phyloP scores from a whole-genome alignment of 2,797 vertebrate genomes.

The Varecia variegata region DNA sequence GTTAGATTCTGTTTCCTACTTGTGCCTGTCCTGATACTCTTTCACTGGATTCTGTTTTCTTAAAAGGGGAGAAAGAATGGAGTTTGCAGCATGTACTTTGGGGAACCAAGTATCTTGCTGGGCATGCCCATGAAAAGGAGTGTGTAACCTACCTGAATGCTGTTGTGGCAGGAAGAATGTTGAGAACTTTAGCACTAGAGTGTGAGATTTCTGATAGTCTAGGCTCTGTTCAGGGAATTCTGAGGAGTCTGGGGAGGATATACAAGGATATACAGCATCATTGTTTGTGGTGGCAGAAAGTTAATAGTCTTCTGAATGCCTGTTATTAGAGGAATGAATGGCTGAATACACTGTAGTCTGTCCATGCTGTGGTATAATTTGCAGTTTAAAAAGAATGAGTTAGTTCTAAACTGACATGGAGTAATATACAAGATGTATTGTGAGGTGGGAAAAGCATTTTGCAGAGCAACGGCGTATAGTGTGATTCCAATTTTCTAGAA shows the following conservation, averaged over 20 bases:
- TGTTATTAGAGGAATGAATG: not conserved
- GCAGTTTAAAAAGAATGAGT: not conserved
- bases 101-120: not conserved
- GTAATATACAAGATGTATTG: not conserved
- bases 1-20: not conserved
- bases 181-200: not conserved
- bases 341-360: not conserved
- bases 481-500: not conserved
- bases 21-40: not conserved
- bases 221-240: not conserved
- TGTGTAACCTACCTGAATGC: not conserved
- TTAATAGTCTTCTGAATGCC: not conserved
- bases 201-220: not conserved
- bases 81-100: not conserved
- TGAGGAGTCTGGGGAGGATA: not conserved
- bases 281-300: not conserved
- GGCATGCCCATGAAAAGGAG: not conserved
- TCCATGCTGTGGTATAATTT: not conserved
- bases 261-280: not conserved
- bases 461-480: rapidly evolving
- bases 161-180: not conserved
- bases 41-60: not conserved
- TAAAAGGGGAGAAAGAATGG: not conserved
- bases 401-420: not conserved
- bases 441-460: not conserved